Conservation (phyloP, 1,140 invertebrate genomes). For the Leptinotarsa texana region DNA sequence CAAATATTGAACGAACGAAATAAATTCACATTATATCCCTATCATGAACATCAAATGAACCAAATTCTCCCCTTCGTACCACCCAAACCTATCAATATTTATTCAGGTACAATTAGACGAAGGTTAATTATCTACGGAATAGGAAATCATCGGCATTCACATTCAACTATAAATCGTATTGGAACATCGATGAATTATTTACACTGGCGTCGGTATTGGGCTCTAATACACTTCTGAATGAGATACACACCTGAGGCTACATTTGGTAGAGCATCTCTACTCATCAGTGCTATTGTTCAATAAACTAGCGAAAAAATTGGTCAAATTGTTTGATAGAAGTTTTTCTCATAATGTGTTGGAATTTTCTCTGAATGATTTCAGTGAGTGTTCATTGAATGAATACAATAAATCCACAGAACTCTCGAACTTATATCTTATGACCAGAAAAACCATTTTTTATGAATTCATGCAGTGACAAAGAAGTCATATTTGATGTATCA, state of each 20-base stretch:
- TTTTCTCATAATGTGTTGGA: too few relatives aligned
- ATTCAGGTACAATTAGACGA: conserved; percentile 1
- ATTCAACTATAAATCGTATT: not conserved
- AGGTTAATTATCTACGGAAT: not conserved
- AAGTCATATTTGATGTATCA: too few relatives aligned
- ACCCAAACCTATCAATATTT: not conserved
- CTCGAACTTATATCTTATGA: too few relatives aligned
- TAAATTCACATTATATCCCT: not conserved
- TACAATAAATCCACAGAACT: too few relatives aligned
- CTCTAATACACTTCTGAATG: not conserved
- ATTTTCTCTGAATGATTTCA: too few relatives aligned
- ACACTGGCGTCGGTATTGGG: not conserved
- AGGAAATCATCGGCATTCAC: not conserved
- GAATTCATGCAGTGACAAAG: too few relatives aligned
- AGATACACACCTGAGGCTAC: not conserved
- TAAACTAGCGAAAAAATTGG: too few relatives aligned
- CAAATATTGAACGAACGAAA: too few relatives aligned
- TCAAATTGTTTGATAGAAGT: too few relatives aligned
- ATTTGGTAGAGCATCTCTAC: not conserved
- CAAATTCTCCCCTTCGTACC: not conserved
- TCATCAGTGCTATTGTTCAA: not conserved
- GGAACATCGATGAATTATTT: not conserved
- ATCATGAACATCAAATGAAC: not conserved
- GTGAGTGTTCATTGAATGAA: too few relatives aligned
- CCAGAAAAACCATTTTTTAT: too few relatives aligned